Percentiles rank a stretch among this genome's conserved stretches.
phyloP scores from a whole-genome alignment of 1,140 invertebrate species.

The Xylocopa sonorina region DNA sequence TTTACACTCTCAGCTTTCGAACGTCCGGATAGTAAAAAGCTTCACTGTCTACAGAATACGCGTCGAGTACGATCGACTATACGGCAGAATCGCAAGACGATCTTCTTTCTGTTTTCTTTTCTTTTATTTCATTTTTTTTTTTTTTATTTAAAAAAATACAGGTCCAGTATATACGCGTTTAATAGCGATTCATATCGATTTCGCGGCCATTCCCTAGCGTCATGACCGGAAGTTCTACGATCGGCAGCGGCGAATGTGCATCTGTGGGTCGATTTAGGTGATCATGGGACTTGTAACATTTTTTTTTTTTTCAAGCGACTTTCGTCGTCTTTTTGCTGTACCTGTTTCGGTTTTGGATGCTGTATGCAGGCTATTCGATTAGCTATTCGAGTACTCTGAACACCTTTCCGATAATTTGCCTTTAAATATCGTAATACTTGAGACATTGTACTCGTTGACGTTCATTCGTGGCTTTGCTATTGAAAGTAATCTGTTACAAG shows the following conservation, averaged over 20 bases:
- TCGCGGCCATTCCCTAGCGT: not conserved
- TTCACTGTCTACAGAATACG: no score
- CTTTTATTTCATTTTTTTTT: no score
- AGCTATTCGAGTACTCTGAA: no score
- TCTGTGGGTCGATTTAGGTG: not conserved
- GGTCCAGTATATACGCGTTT: constrained; percentile 23
- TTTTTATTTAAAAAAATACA: constrained; percentile 50
- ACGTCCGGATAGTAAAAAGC: not conserved
- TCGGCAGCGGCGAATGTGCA: constrained; percentile 27
- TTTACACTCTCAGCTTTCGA: no score
- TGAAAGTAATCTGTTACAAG: no score
- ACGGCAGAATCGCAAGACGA: constrained; percentile 8
- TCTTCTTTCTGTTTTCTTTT: not conserved
- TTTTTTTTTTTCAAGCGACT: no score
- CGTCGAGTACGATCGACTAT: not conserved
- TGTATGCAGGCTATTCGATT: no score
- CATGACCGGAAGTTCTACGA: not conserved
- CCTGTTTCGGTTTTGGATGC: no score
- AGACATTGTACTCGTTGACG: no score
- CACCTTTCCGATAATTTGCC: no score
- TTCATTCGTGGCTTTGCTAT: no score
- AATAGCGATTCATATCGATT: constrained; percentile 19
- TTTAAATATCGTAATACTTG: not conserved
- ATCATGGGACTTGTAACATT: not conserved
- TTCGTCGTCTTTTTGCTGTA: not conserved